These are phyloP conservation scores for Nudaria mundana DNA, from an alignment of 2,888 invertebrate species.

Conservation along the genomic window DNA sequence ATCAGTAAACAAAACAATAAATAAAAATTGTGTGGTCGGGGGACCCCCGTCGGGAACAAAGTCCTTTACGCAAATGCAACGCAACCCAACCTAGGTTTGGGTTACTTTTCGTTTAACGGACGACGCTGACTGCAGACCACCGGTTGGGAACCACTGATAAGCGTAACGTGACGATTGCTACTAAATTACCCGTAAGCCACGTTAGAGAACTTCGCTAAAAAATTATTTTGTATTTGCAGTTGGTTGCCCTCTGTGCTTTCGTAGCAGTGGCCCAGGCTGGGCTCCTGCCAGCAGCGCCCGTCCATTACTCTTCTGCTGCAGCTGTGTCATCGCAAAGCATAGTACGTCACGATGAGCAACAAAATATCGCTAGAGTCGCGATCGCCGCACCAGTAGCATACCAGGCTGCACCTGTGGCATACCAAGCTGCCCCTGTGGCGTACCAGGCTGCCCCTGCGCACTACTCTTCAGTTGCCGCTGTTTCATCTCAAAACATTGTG, in stretches of 20 bases:
- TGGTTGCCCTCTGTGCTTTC: conserved; percentile 27
- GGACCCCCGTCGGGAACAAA: too few species aligned
- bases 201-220: too few species aligned
- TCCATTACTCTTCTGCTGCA: conserved; percentile 46
- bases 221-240: conserved; percentile 33
- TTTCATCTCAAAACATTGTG: conserved; percentile 59
- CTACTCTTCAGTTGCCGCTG: conserved; percentile 53
- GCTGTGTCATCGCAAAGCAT: conserved; percentile 48
- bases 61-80: too few species aligned
- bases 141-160: too few species aligned
- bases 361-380: conserved; percentile 28
- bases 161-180: too few species aligned
- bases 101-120: too few species aligned
- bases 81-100: too few species aligned
- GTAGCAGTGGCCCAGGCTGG: conserved; percentile 14
- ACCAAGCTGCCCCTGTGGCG: conserved; percentile 49
- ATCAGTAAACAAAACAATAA: too few species aligned
- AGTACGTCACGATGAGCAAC: conserved; percentile 46
- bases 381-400: conserved; percentile 27
- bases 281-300: conserved; percentile 38
- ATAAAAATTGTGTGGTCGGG: too few species aligned
- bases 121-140: too few species aligned
- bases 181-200: too few species aligned
- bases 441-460: too few species aligned
- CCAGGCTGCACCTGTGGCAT: conserved; percentile 26